Conservation (phyloP, 2,888 invertebrate species). For the Nebria brevicollis region DNA sequence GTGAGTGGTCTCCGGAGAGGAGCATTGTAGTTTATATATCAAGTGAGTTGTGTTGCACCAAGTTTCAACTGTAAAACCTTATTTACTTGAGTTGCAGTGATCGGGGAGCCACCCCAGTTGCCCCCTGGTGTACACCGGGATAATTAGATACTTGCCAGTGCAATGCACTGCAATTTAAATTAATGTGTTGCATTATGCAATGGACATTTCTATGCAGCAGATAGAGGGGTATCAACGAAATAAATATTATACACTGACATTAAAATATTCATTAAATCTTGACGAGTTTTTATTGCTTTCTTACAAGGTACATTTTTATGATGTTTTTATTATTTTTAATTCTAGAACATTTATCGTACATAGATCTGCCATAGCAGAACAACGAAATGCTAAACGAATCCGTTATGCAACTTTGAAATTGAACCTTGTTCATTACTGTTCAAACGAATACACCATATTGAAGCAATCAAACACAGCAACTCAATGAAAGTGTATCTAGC, state of each 20-base stretch:
- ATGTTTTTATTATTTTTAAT: neutral
- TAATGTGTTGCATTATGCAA: constrained; percentile 52
- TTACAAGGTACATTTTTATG: neutral
- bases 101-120: constrained; percentile 33
- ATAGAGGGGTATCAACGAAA: neutral
- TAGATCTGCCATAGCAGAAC: no score
- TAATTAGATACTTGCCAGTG: constrained; percentile 59
- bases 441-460: neutral
- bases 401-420: no score
- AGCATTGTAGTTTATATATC: constrained; percentile 10
- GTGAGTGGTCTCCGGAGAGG: neutral
- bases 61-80: constrained; percentile 20
- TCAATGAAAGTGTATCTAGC: neutral
- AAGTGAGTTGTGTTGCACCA: neutral
- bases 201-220: constrained; percentile 21
- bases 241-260: neutral
- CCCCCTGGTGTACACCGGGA: constrained; percentile 56
- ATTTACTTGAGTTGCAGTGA: constrained; percentile 22
- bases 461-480: neutral
- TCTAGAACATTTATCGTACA: no score
- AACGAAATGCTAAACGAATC: no score
- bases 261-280: neutral
- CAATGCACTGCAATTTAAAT: constrained; percentile 59
- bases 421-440: neutral
- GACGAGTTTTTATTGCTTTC: neutral